A percentile compares a stretch with the other conserved stretches of the same genome.
Evolutionary conservation across 2,113 vertebrate genomes (phyloP).

Genomic region (Gallinago jamesoni): DNA sequence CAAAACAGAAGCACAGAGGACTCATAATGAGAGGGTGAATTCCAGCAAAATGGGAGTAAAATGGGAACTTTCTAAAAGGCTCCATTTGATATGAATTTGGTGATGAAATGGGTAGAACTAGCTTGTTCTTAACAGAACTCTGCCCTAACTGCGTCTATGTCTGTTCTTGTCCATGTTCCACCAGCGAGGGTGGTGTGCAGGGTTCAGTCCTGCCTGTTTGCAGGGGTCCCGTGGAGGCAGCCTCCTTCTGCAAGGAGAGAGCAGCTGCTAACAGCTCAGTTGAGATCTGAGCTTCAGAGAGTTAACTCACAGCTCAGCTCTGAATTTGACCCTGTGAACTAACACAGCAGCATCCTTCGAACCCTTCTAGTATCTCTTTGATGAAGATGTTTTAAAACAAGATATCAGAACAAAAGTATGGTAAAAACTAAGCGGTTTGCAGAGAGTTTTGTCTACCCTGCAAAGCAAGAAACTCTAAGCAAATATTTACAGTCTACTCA

Average conservation of each 20-base stretch:
- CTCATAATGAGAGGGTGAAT: background rate
- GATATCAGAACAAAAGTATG: background rate
- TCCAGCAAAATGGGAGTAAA: background rate
- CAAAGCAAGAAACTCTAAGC: conserved; percentile 13
- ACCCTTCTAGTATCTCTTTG: background rate
- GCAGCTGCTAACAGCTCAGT: background rate
- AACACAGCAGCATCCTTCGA: background rate
- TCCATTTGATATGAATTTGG: accelerated
- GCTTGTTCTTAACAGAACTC: background rate
- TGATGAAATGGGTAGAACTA: background rate
- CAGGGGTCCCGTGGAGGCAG: background rate
- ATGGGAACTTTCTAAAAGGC: background rate
- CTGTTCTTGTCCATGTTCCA: accelerated
- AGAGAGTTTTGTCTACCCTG: background rate
- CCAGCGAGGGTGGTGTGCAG: accelerated
- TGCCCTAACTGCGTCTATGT: background rate
- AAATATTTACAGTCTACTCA: conserved; percentile 30
- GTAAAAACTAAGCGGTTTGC: background rate
- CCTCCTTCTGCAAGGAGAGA: background rate
- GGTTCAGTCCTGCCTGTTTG: background rate
- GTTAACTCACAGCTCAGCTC: background rate
- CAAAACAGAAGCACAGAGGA: background rate
- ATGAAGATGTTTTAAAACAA: background rate
- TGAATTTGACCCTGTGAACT: background rate
- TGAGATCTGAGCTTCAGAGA: background rate